Conservation (phyloP, 2,797 vertebrate species). For the Chaenodraco wilsoni region DNA sequence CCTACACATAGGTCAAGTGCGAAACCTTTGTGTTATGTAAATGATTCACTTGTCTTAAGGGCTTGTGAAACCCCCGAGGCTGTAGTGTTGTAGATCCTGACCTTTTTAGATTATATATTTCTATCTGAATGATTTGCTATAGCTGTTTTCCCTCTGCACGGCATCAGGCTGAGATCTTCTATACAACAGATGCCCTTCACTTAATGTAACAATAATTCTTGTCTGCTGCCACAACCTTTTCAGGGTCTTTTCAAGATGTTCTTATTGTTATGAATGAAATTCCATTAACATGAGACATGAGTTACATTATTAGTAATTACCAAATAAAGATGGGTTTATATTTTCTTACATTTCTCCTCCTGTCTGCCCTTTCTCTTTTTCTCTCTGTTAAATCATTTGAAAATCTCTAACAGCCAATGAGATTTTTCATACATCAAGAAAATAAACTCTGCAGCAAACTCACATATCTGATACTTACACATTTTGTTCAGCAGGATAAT, state of each 20-base stretch:
- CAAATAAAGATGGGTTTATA: not conserved
- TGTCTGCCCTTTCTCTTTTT: not conserved
- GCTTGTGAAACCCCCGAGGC: not conserved
- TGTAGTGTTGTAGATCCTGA: slow-evolving; percentile 7
- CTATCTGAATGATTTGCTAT: slow-evolving; percentile 5
- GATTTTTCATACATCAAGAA: no score
- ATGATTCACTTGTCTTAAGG: not conserved
- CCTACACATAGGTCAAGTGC: not conserved
- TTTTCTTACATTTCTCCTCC: not conserved
- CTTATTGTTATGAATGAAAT: not conserved
- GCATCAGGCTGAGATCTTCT: slow-evolving; percentile 14
- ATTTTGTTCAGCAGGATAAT: no score
- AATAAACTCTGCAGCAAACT: no score
- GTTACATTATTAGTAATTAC: not conserved
- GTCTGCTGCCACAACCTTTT: slow-evolving; percentile 37
- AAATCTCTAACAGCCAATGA: not conserved
- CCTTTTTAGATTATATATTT: slow-evolving; percentile 22
- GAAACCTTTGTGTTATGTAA: not conserved
- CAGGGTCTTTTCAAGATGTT: not conserved
- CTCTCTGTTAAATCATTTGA: not conserved
- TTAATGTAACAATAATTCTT: slow-evolving; percentile 25
- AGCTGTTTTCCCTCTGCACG: slow-evolving; percentile 15
- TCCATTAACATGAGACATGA: not conserved
- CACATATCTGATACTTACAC: no score
- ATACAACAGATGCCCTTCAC: slow-evolving; percentile 4